Conservation (phyloP, 2,113 vertebrate genomes). For the Xerus inauris region DNA sequence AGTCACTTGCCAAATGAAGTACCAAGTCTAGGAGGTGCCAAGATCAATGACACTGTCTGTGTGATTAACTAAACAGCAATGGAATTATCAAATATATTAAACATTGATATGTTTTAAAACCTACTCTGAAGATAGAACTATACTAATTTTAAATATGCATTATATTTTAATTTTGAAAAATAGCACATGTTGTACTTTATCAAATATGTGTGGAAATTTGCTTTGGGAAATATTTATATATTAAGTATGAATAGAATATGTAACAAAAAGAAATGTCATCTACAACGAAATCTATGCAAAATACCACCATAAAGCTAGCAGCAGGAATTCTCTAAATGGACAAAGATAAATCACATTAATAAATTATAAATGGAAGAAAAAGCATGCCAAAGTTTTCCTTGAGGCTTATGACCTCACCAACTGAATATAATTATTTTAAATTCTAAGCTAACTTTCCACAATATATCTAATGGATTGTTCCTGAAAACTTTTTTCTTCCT, state of each 20-base stretch:
- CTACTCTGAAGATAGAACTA: not conserved
- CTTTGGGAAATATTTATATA: conserved; percentile 65
- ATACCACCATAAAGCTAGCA: conserved; percentile 78
- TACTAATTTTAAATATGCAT: conserved; percentile 1
- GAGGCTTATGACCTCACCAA: conserved; percentile 45
- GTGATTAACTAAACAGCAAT: not conserved
- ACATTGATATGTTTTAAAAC: not conserved
- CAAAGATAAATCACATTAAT: conserved; percentile 78
- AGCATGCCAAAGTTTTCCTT: conserved; percentile 49
- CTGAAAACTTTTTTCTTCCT: not conserved
- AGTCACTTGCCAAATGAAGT: not conserved
- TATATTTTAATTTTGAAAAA: conserved; percentile 22
- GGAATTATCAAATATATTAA: not conserved
- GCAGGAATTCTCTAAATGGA: conserved; percentile 69
- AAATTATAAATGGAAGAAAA: conserved; percentile 58
- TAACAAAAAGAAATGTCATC: conserved; percentile 71
- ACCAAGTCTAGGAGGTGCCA: not conserved
- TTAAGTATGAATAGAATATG: conserved; percentile 81
- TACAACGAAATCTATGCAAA: conserved; percentile 78
- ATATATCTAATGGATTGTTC: not conserved
- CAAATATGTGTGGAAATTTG: conserved; percentile 45
- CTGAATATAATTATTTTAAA: conserved; percentile 60
- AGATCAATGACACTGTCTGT: not conserved
- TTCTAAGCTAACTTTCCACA: conserved; percentile 37
- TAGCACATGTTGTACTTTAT: conserved; percentile 56